Base-by-base conservation (phyloP, 1,140 invertebrate species). In the Coptotermes formosanus region DNA sequence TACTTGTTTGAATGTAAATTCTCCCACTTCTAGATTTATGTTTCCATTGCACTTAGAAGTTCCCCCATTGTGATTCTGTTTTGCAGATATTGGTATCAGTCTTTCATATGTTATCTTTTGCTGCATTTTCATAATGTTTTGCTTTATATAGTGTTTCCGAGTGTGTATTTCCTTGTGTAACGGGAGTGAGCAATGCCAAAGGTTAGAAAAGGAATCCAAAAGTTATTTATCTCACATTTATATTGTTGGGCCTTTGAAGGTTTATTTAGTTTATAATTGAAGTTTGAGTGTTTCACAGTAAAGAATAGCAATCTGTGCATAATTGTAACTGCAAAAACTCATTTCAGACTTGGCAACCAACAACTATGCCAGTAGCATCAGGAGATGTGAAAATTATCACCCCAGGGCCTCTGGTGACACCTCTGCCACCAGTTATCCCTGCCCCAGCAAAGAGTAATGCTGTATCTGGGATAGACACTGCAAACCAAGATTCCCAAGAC, bases 341-440 rank as follows among this genome's bases (percentile, higher is more conserved):
- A 9, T 83, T 87, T 30, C 48, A 87, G 85, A 87, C 85, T 64
- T 81, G 83, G 88, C 82, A 83, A 83, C 19, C 92, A 91, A 88
- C 87, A 90, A 0, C 91, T 90, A 44, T 95, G 94, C 93, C n/a
- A 69, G 91, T 92, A 69, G 93, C 94, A 21, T 89, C 88, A 25
- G 93, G 88, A 25, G 93, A 94, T 86, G 94, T 94, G 64, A 94
- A 95, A 89, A 92, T 94, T 87, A 89, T 95, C 48, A 94, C 94
- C 1, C 92, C 93, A 2, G 92, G 92, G 2, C 92, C 91, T 82
- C 88, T 89, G 23, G 89, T 90, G 84, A 87, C 88, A 87, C 88
- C 89, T 38, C 87, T 91, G 75, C 90, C 90, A 59, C 91, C 89
- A 38, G 86, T 90, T 38, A 90, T 89, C 88, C 90, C 89, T 88